Conservation (phyloP, 2,797 vertebrate genomes). For the Gallinago stenura region DNA sequence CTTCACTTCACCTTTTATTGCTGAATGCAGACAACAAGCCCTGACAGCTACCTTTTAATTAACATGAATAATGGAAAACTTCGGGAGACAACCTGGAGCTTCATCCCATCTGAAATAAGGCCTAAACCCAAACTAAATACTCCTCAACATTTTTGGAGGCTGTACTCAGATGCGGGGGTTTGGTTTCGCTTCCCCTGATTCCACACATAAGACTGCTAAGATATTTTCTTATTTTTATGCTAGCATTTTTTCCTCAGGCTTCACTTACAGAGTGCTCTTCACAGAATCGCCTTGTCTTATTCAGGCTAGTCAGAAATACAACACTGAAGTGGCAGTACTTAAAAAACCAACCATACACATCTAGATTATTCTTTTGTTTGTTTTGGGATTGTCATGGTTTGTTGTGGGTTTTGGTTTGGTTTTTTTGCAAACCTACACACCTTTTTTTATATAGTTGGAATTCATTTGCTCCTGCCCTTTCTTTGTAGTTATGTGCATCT, state of each 20-base stretch:
- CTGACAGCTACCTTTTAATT: not conserved
- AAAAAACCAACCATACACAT: not conserved
- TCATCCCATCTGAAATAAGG: not conserved
- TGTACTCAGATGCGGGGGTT: not conserved
- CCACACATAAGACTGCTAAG: not conserved
- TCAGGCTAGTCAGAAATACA: not conserved
- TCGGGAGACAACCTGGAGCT: not conserved
- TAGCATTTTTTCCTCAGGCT: not conserved
- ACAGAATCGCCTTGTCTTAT: not conserved
- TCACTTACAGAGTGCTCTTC: not conserved
- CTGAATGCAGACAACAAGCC: constrained; percentile 3
- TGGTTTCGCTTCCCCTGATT: not conserved
- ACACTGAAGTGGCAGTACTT: not conserved
- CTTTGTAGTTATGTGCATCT: not conserved
- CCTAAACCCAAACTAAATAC: constrained; percentile 38
- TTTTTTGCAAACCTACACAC: not conserved
- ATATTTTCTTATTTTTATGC: not conserved
- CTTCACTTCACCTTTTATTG: not conserved
- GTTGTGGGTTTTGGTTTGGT: accelerated
- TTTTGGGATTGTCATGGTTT: not conserved
- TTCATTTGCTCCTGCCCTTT: not conserved
- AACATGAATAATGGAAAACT: not conserved
- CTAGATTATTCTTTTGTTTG: not conserved
- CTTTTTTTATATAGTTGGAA: not conserved
- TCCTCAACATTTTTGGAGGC: not conserved